Base-by-base conservation (phyloP, 1,140 invertebrate genomes). In the Drosophila repleta region DNA sequence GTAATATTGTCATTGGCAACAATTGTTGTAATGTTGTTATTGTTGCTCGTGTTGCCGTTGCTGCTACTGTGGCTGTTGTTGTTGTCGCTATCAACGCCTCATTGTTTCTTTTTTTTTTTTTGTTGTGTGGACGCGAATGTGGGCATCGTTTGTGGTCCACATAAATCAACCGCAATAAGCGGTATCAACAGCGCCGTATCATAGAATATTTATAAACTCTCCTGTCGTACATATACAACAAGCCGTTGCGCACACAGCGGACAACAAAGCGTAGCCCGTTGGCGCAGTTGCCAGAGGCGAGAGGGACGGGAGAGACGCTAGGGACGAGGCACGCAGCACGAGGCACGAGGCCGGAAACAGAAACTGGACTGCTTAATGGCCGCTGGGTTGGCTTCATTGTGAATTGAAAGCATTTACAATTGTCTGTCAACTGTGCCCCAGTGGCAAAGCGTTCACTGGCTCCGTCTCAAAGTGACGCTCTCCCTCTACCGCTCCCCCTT, bases 161-260 rank as follows among this genome's bases (percentile, higher is more conserved):
- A 85, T 81, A 85, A 85, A 85, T 85, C 75, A 85, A 67, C 82
- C 82, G 41, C 82, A 87, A 85, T 73, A 67, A 81, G 71, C 74
- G 43, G 70, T 87, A 75, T 76, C 70, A 68, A 75, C 77, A 66
- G 39, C 71, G 68, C 37, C 35, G 41, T 71, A 55, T 71, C 43
- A 78, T 74, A 69, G 78, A 81, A 87, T 78, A 87, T 87, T 87
- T 81, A 87, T 79, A 81, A 79, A 73, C 67, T 78, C 65, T 49
- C 49, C 53, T 7, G 24, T 3, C 11, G 32, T 35, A 29, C 29
- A 29, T 29, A 35, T 35, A 35, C 10, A 35, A 3, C 32, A 18
- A 55, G 39, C 62, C 52, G 41, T 20, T 17, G 29, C 58, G 37
- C 26, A 17, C 18, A 20, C 20, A 55, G 35, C 29, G 21, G 20